Conservation (phyloP, 2,888 invertebrate genomes). For the Mythimna lalbum region DNA sequence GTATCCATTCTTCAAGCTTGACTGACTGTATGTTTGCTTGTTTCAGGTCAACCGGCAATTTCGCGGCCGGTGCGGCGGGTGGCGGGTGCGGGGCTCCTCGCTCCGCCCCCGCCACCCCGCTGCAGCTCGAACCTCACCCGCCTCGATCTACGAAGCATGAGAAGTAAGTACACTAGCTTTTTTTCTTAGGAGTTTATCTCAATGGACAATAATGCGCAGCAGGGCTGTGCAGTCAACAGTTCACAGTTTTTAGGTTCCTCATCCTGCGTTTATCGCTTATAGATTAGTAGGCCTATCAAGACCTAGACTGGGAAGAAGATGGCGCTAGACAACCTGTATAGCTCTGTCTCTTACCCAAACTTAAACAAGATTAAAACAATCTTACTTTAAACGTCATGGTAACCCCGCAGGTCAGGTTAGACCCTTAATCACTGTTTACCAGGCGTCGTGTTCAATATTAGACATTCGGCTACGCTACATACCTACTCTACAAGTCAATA, state of each 20-base stretch:
- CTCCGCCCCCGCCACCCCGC: constrained; percentile 93
- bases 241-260: neutral
- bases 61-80: constrained; percentile 88
- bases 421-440: neutral
- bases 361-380: too few relatives aligned
- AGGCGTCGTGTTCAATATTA: neutral
- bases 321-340: too few relatives aligned
- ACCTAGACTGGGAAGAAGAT: too few relatives aligned
- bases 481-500: neutral
- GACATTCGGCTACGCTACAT: neutral
- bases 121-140: constrained; percentile 88
- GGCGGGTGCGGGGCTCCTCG: constrained; percentile 92
- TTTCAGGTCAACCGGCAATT: constrained; percentile 92
- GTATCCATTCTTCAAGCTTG: constrained; percentile 42
- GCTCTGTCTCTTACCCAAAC: too few relatives aligned
- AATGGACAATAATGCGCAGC: neutral
- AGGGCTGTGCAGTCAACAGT: neutral
- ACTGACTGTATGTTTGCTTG: constrained; percentile 64
- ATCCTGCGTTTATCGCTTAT: neutral
- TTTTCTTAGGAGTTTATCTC: neutral
- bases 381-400: too few relatives aligned
- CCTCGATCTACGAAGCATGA: constrained; percentile 88
- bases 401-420: too few relatives aligned
- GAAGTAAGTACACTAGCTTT: constrained; percentile 81
- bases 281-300: too few relatives aligned